A percentile compares a stretch with the other conserved stretches of the same genome.
These are phyloP conservation scores for Invenusta paracnida DNA, from an alignment of 2,888 invertebrate genomes.

Conservation along the genomic window DNA sequence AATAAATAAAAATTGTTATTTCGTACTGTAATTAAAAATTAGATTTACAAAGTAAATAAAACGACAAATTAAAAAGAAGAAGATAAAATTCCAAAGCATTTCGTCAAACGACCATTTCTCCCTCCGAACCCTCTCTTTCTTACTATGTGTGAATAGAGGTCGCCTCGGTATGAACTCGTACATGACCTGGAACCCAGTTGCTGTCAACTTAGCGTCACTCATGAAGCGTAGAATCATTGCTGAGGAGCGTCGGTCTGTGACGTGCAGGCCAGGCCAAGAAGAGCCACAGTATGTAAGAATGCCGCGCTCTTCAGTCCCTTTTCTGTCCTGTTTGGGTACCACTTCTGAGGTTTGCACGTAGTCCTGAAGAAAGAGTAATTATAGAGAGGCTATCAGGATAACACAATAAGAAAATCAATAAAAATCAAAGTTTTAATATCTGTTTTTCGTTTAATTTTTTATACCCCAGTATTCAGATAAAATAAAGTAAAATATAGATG, in stretches of 20 bases:
- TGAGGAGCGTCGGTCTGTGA: slow-evolving; percentile 80
- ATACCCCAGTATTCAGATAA: too few relatives aligned
- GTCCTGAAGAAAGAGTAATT: slow-evolving; percentile 29
- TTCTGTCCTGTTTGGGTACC: background rate
- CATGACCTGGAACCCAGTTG: slow-evolving; percentile 86
- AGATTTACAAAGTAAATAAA: too few relatives aligned
- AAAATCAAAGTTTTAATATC: background rate
- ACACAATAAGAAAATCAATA: too few relatives aligned
- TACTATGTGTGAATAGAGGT: slow-evolving; percentile 39
- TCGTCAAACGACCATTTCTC: too few relatives aligned
- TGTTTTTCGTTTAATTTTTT: too few relatives aligned
- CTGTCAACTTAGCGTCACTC: slow-evolving; percentile 72
- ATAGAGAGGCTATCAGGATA: too few relatives aligned
- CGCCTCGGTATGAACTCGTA: slow-evolving; percentile 62
- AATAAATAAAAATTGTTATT: too few relatives aligned
- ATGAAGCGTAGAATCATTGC: slow-evolving; percentile 80
- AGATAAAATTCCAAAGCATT: too few relatives aligned
- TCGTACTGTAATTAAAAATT: too few relatives aligned
- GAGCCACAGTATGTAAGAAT: slow-evolving; percentile 83
- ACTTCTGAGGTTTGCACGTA: slow-evolving; percentile 24
- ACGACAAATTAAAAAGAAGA: too few relatives aligned
- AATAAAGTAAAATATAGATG: too few relatives aligned
- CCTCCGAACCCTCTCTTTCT: too few relatives aligned
- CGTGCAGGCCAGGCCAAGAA: slow-evolving; percentile 85
- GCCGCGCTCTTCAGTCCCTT: slow-evolving; percentile 57